phyloP scores from a whole-genome alignment of 2,888 invertebrate species.

The Ecliptopera silaceata region DNA sequence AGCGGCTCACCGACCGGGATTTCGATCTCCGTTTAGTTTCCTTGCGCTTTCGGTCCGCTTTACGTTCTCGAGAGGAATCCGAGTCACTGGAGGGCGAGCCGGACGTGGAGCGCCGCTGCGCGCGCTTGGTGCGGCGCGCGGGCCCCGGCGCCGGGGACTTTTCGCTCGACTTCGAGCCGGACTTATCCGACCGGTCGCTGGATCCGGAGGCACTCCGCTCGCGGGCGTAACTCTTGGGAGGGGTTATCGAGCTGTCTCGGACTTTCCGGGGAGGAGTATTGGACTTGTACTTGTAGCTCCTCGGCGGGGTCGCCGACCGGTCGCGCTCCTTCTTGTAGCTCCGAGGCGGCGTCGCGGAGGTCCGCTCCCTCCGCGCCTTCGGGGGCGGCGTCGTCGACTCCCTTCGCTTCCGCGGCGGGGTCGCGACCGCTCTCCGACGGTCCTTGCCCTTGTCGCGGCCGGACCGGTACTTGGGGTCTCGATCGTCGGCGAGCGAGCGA shows the following conservation, averaged over 20 bases:
- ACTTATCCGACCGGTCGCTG: slow-evolving; percentile 55
- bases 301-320: slow-evolving; percentile 50
- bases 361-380: slow-evolving; percentile 52
- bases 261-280: slow-evolving; percentile 51
- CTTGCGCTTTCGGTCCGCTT: slow-evolving; percentile 51
- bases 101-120: slow-evolving; percentile 34
- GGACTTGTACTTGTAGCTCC: slow-evolving; percentile 51
- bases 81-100: slow-evolving; percentile 48
- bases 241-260: slow-evolving; percentile 66
- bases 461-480: too few relatives aligned
- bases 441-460: slow-evolving; percentile 46
- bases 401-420: slow-evolving; percentile 48
- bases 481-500: slow-evolving; percentile 36
- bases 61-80: slow-evolving; percentile 46
- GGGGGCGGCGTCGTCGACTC: slow-evolving; percentile 44
- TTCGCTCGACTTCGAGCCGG: slow-evolving; percentile 46
- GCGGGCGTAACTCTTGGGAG: slow-evolving; percentile 69
- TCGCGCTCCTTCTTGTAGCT: slow-evolving; percentile 50
- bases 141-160: slow-evolving; percentile 44
- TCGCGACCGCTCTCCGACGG: slow-evolving; percentile 44
- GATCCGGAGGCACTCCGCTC: slow-evolving; percentile 58
- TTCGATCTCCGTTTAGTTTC: slow-evolving; percentile 35
- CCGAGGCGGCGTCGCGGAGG: slow-evolving; percentile 57
- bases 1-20: slow-evolving; percentile 55
- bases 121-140: slow-evolving; percentile 45